phyloP scores from a whole-genome alignment of 2,888 invertebrate species.

The Litoditis marina region DNA sequence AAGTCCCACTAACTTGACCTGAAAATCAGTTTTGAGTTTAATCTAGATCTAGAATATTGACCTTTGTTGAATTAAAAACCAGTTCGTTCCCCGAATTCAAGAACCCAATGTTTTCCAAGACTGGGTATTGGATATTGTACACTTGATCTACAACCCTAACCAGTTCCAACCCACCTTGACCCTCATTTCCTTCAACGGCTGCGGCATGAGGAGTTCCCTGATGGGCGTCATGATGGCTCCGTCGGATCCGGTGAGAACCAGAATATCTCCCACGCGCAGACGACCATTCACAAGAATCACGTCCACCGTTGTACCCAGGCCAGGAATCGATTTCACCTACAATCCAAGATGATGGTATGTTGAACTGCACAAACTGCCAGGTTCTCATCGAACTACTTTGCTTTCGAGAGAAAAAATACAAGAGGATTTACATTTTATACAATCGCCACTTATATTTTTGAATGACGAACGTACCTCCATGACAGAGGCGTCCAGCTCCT shows the following conservation, averaged over 20 bases:
- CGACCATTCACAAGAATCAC: constrained; percentile 93
- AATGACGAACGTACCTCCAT: constrained; percentile 64
- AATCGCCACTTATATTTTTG: neutral
- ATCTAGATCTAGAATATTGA: too few species aligned
- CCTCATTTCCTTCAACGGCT: constrained; percentile 91
- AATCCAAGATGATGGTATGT: too few species aligned
- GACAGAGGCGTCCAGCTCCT: constrained; percentile 76
- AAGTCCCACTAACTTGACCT: too few species aligned
- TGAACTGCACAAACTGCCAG: too few species aligned
- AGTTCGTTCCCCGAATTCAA: too few species aligned
- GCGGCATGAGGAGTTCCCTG: constrained; percentile 91
- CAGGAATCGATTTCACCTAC: constrained; percentile 89
- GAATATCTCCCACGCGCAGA: constrained; percentile 86
- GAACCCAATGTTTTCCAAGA: too few species aligned
- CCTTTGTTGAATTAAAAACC: too few species aligned
- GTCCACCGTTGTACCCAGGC: constrained; percentile 96
- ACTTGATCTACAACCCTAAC: too few species aligned
- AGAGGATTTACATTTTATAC: too few species aligned
- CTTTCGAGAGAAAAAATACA: too few species aligned
- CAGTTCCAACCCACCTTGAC: constrained; percentile 77
- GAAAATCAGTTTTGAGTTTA: too few species aligned
- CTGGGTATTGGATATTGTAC: neutral
- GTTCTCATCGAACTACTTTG: too few species aligned
- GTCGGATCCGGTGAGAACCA: constrained; percentile 92
- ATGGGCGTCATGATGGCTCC: constrained; percentile 97